Evolutionary conservation across 2,113 vertebrate species (phyloP), one percentile per base, ranked within the genome.

Genomic region (Cochlearius cochlearius): DNA sequence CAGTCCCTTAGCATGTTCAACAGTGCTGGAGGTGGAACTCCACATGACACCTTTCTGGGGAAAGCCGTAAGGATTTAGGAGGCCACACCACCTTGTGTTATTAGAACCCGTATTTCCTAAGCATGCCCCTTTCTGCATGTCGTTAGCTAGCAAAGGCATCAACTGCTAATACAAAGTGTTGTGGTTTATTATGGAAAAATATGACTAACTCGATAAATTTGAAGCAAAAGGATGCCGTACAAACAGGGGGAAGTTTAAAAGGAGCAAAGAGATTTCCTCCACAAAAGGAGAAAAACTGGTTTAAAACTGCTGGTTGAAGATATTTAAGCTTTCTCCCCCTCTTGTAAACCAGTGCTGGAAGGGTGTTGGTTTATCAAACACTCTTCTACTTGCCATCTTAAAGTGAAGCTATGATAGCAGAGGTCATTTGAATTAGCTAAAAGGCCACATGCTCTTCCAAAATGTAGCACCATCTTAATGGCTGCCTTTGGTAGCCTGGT

Each of bases 141-240:
- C 53, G 53, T 39, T 62, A 91, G 38, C 47, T 63, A 88, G 56
- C 10, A 55, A 64, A 91, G 64, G 30, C 53, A 96, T 34, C 47
- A 88, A 55, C 66, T 86, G 45, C n/a, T 81, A 84, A 89, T 36
- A 73, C 15, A 36, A 77, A 87, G 23, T 27, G 15, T 6, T 74
- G 89, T 34, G 49, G 47, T 47, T 96, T 86, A 69, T 59, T 55
- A 81, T 4, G 23, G 64, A 91, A 88, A 94, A 89, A 68, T 20
- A 64, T 2, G 5, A 84, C 64, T 68, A 92, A 84, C 60, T 15
- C 41, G 10, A 43, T 15, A 43, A 43, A 43, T 43, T 43, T 15
- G 15, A 43, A 43, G 15, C 41, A 43, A 43, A 43, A 43, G 41
- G 41, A 43, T 43, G 41, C 41, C 15, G 41, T 43, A 15, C 41